Conservation (phyloP, 2,888 invertebrate species). For the Stegana nigrithorax region DNA sequence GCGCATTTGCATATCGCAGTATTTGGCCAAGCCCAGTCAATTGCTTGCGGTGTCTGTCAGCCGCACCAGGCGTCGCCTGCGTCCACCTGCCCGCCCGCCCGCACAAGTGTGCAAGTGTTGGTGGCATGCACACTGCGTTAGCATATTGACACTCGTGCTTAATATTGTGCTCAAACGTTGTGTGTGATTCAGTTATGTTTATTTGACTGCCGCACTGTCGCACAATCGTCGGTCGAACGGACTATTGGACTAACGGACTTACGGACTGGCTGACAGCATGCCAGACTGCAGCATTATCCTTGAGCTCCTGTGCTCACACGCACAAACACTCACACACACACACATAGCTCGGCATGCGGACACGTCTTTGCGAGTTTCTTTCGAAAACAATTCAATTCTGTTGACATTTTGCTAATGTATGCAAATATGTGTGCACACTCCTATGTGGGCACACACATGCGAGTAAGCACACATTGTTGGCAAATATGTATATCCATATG, state of each 20-base stretch:
- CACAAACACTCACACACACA: too few relatives aligned
- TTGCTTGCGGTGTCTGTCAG: neutral
- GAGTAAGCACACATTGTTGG: too few relatives aligned
- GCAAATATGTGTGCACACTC: neutral
- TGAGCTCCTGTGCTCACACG: too few relatives aligned
- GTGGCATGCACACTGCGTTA: conserved; percentile 7
- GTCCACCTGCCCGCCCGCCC: neutral
- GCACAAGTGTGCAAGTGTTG: neutral
- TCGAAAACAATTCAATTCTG: conserved; percentile 1
- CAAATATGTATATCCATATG: too few relatives aligned
- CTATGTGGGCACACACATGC: too few relatives aligned
- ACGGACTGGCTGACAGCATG: too few relatives aligned
- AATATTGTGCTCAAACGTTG: conserved; percentile 3
- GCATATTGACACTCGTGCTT: conserved; percentile 14
- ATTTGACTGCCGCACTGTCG: too few relatives aligned
- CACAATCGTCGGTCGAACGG: too few relatives aligned
- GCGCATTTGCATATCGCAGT: neutral
- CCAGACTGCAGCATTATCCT: too few relatives aligned
- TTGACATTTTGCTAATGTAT: conserved; percentile 3
- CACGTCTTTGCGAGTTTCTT: neutral
- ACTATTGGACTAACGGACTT: neutral
- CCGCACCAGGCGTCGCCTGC: neutral
- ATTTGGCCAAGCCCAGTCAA: neutral
- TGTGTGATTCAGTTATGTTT: too few relatives aligned
- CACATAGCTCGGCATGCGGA: too few relatives aligned